Conservation (phyloP, 2,113 vertebrate species). For the Campylomormyrus numenius region DNA sequence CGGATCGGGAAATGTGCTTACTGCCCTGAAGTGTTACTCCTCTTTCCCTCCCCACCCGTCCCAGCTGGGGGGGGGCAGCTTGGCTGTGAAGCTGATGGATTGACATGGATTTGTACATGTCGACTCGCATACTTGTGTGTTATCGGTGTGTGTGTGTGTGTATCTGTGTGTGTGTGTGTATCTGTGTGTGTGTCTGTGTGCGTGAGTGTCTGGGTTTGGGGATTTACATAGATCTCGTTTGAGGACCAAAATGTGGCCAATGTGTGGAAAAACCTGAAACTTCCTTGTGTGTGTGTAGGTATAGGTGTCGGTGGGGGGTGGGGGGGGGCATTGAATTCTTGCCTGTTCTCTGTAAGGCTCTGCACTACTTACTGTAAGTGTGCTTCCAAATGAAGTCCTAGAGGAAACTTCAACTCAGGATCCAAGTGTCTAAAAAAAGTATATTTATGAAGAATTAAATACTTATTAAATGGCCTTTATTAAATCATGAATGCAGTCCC, state of each 20-base stretch:
- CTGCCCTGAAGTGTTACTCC: constrained; percentile 47
- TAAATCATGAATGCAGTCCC: background rate
- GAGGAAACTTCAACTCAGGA: background rate
- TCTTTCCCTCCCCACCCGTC: constrained; percentile 41
- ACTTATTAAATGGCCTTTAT: background rate
- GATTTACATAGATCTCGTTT: no score
- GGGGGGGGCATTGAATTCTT: background rate
- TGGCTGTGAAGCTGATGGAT: background rate
- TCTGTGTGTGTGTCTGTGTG: no score
- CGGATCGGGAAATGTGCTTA: constrained; percentile 53
- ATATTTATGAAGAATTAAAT: background rate
- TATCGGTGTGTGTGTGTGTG: background rate
- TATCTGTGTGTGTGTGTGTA: background rate
- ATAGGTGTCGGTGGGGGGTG: background rate
- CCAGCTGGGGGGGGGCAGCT: constrained; percentile 24
- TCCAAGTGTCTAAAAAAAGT: background rate
- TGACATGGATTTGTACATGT: background rate
- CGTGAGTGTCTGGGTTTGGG: no score
- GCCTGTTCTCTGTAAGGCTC: background rate
- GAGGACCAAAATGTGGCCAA: no score
- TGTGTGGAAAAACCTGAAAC: no score
- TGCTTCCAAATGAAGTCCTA: background rate
- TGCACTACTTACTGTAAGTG: background rate
- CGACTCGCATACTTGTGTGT: constrained; percentile 18
- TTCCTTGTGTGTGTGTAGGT: no score